Percentiles rank a stretch among this genome's conserved stretches.
Conservation (phyloP, 2,113 vertebrate species). For the Montifringilla adamsi region DNA sequence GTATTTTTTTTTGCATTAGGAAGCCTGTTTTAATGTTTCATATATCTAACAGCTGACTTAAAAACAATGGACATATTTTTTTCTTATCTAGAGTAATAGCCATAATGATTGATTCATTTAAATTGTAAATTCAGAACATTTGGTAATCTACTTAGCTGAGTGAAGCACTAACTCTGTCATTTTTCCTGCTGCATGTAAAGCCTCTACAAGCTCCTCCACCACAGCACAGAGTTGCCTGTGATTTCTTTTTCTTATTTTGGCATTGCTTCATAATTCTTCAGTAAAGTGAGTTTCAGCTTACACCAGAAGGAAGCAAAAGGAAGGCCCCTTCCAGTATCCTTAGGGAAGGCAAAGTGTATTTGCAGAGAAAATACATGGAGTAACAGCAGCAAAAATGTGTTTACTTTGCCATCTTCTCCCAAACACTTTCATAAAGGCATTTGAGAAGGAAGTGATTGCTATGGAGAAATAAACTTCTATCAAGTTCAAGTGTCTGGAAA, state of each 20-base stretch:
- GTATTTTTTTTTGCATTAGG: neutral
- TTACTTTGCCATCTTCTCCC: neutral
- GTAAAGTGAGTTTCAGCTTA: slow-evolving; percentile 7
- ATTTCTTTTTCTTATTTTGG: neutral
- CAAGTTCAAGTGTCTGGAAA: neutral
- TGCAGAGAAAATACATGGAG: slow-evolving; percentile 5
- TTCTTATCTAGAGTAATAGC: neutral
- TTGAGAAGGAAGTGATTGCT: neutral
- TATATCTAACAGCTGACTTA: neutral
- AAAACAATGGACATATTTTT: neutral
- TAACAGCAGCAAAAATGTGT: neutral
- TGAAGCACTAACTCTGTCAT: neutral
- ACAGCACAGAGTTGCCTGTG: neutral
- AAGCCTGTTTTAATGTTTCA: neutral
- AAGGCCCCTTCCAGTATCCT: neutral
- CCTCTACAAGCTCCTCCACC: neutral
- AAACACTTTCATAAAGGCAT: neutral
- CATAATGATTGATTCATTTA: neutral
- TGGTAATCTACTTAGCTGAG: slow-evolving; percentile 1
- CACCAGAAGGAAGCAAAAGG: neutral
- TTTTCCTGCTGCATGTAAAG: neutral
- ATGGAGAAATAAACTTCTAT: neutral
- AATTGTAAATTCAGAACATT: neutral
- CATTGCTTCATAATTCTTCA: neutral
- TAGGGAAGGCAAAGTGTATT: neutral